These are phyloP conservation scores for Tenthredo distinguenda DNA, from an alignment of 2,888 invertebrate species.

Conservation along the genomic window DNA sequence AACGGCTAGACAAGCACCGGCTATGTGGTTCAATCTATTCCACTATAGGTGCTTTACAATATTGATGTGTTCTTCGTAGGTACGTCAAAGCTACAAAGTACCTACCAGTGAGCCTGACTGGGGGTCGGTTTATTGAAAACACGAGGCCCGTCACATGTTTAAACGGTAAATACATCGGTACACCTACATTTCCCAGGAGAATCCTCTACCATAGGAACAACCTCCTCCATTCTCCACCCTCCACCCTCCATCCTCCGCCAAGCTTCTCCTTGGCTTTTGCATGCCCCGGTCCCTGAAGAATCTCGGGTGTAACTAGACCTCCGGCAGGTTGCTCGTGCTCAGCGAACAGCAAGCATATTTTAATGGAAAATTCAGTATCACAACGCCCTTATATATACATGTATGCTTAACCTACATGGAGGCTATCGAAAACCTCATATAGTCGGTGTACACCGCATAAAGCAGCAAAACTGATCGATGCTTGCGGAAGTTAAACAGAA, in stretches of 20 bases:
- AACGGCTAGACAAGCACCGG: background rate
- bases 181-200: constrained; percentile 52
- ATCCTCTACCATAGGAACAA: background rate
- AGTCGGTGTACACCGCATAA: background rate
- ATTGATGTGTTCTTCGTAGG: constrained; percentile 60
- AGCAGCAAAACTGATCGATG: background rate
- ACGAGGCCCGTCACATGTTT: constrained; percentile 60
- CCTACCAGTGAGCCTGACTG: background rate
- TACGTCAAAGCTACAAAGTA: constrained; percentile 18
- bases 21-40: constrained; percentile 34
- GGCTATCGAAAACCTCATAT: background rate
- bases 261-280: constrained; percentile 45
- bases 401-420: background rate
- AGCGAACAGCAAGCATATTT: constrained; percentile 5
- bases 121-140: constrained; percentile 61
- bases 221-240: background rate
- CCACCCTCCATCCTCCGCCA: no score
- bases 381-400: background rate
- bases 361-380: background rate
- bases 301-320: constrained; percentile 35
- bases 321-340: background rate
- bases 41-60: constrained; percentile 53
- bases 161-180: constrained; percentile 59
- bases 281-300: constrained; percentile 51
- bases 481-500: background rate